Conservation (phyloP, 2,888 invertebrate species). For the Biston stratarius region DNA sequence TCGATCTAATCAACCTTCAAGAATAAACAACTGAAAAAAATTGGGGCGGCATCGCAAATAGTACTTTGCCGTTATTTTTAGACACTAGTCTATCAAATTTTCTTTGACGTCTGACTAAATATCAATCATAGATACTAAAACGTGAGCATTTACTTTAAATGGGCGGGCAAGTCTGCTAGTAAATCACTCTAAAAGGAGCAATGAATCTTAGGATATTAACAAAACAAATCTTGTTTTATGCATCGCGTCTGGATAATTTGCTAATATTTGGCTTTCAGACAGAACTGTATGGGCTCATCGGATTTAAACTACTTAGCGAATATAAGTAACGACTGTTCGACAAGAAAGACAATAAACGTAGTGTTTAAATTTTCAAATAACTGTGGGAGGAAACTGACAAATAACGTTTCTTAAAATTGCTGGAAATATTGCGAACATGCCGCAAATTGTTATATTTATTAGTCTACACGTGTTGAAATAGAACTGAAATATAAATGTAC, state of each 20-base stretch:
- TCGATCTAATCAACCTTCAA: slow-evolving; percentile 10
- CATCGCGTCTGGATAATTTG: too few relatives aligned
- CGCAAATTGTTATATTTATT: slow-evolving; percentile 21
- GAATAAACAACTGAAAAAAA: slow-evolving; percentile 19
- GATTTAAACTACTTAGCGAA: slow-evolving; percentile 60
- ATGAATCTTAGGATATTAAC: slow-evolving; percentile 20
- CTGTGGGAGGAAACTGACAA: slow-evolving; percentile 53
- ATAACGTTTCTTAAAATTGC: slow-evolving; percentile 36
- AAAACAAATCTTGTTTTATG: slow-evolving; percentile 37
- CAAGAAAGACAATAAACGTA: slow-evolving; percentile 46
- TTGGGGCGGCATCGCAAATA: slow-evolving; percentile 12
- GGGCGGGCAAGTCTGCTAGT: slow-evolving; percentile 14
- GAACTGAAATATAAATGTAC: slow-evolving; percentile 28
- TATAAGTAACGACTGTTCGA: slow-evolving; percentile 35
- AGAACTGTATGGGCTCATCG: slow-evolving; percentile 43
- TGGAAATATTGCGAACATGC: slow-evolving; percentile 25
- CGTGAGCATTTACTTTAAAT: slow-evolving; percentile 13
- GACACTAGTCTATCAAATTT: not conserved
- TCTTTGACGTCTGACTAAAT: not conserved
- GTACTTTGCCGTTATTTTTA: not conserved
- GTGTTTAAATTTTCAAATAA: slow-evolving; percentile 46
- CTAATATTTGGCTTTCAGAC: slow-evolving; percentile 52
- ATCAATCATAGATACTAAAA: slow-evolving; percentile 15
- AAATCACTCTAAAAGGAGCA: slow-evolving; percentile 25
- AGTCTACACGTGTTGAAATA: slow-evolving; percentile 11